phyloP scores from a whole-genome alignment of 2,113 vertebrate species.

The Neolamprologus kungweensis region DNA sequence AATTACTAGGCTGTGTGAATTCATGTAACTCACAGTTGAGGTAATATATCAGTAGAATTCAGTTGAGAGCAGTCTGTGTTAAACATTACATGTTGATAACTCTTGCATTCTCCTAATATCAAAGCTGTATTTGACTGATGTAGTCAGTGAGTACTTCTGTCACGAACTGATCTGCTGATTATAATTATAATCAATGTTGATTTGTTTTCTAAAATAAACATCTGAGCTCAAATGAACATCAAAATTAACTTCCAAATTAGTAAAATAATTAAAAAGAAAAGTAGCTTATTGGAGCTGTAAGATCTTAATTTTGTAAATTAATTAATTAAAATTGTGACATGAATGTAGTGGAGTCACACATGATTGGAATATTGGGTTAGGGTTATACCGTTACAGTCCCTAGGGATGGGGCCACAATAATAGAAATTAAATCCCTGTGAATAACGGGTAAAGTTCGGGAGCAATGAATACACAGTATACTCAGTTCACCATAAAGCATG shows the following conservation, averaged over 20 bases:
- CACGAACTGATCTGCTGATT: background rate
- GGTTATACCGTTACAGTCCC: background rate
- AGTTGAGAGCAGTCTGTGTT: background rate
- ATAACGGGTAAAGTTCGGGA: background rate
- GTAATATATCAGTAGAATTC: background rate
- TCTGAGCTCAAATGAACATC: background rate
- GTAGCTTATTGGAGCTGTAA: background rate
- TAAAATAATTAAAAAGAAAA: background rate
- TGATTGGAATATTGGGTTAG: background rate
- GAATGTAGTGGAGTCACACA: background rate
- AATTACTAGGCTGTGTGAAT: background rate
- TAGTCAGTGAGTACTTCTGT: background rate
- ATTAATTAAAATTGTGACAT: background rate
- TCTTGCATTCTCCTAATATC: background rate
- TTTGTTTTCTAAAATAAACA: background rate
- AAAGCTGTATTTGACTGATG: background rate
- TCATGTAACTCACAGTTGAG: background rate
- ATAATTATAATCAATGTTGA: background rate
- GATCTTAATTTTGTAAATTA: background rate
- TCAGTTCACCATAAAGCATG: background rate
- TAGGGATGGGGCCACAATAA: background rate
- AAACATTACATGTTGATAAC: background rate
- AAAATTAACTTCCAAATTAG: background rate
- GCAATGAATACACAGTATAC: background rate
- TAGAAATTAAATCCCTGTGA: background rate